A percentile compares a stretch with the other conserved stretches of the same genome.
Evolutionary conservation across 2,797 vertebrate species (phyloP).

Genomic region (Onychomys leucogaster): DNA sequence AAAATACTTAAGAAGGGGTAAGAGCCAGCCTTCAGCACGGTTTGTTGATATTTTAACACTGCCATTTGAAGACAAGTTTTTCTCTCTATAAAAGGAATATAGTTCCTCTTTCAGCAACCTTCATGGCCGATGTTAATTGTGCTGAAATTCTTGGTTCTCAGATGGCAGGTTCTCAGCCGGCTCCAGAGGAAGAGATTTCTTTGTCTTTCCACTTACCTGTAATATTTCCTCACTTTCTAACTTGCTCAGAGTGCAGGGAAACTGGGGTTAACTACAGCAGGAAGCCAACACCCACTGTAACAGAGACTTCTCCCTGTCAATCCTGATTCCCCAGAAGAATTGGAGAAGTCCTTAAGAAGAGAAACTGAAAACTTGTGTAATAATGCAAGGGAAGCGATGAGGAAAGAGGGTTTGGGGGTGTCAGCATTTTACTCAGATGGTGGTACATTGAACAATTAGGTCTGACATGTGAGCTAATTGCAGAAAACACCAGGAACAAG

Average conservation of each 20-base stretch:
- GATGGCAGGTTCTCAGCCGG: background rate
- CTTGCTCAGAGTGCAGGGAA: background rate
- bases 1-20: background rate
- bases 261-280: background rate
- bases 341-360: background rate
- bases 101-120: background rate
- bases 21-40: background rate
- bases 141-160: background rate
- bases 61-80: background rate
- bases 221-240: background rate
- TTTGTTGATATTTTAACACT: background rate
- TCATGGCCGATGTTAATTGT: background rate
- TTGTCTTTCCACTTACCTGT: background rate
- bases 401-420: background rate
- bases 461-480: background rate
- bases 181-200: background rate
- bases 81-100: background rate
- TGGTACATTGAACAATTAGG: background rate
- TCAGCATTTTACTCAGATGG: background rate
- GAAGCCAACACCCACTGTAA: background rate
- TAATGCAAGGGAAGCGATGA: fast-evolving
- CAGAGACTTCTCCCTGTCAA: background rate
- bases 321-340: background rate
- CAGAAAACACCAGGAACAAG: background rate
- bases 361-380: background rate